Evolutionary conservation across 2,797 vertebrate species (phyloP).

Genomic region (Thamnophis elegans): DNA sequence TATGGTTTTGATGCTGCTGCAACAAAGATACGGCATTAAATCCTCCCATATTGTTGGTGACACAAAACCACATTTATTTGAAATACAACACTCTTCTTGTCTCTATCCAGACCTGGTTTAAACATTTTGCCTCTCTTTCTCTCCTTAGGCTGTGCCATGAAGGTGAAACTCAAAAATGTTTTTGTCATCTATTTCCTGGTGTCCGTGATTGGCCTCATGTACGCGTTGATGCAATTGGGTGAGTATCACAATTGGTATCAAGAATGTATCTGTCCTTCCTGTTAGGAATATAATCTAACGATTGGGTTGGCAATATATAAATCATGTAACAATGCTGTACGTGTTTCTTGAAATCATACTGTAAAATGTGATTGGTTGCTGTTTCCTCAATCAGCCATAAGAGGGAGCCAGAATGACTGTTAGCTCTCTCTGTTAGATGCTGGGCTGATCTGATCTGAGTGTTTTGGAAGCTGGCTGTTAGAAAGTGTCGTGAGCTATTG

Average conservation of each 20-base stretch:
- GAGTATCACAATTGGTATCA: neutral
- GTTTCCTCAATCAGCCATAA: no score
- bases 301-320: no score
- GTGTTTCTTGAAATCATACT: no score
- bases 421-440: no score
- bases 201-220: conserved; percentile 85
- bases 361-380: no score
- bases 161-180: conserved; percentile 84
- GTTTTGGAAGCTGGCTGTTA: no score
- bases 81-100: neutral
- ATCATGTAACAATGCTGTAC: no score
- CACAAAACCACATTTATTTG: neutral
- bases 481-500: no score
- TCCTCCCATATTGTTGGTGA: neutral
- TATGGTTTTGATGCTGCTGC: neutral
- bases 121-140: neutral
- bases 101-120: neutral
- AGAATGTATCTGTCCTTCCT: no score
- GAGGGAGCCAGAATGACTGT: no score
- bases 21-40: neutral
- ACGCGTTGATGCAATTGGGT: conserved; percentile 89
- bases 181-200: conserved; percentile 91
- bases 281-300: no score
- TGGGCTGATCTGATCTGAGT: no score
- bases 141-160: conserved; percentile 5